Evolutionary conservation across 2,797 vertebrate species (phyloP).

Genomic region (Pangasius larnaudii): DNA sequence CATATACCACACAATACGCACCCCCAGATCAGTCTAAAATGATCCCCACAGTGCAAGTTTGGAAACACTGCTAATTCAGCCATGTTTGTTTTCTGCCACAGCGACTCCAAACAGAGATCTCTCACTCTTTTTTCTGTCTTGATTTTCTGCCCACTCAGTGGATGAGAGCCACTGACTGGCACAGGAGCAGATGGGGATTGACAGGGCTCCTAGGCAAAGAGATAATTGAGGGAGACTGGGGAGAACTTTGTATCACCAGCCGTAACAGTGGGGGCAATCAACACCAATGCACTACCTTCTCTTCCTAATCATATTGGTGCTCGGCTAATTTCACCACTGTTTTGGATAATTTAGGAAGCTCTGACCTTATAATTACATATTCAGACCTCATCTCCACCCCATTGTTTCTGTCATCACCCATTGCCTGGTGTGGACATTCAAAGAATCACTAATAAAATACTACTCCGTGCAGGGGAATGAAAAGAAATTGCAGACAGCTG

Average conservation of each 20-base stretch:
- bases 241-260: conserved; percentile 71
- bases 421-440: conserved; percentile 6
- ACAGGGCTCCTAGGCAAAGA: conserved; percentile 73
- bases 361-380: not conserved
- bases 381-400: not conserved
- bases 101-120: conserved; percentile 69
- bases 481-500: conserved; percentile 25
- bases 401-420: not conserved
- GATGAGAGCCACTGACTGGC: conserved; percentile 74
- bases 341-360: conserved; percentile 63
- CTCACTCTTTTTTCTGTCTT: conserved; percentile 53
- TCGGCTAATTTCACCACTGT: conserved; percentile 62
- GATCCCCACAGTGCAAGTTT: conserved; percentile 26
- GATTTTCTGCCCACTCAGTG: conserved; percentile 62
- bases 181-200: conserved; percentile 76
- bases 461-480: conserved; percentile 1
- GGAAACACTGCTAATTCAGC: conserved; percentile 44
- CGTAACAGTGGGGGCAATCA: conserved; percentile 77
- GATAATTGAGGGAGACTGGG: conserved; percentile 79
- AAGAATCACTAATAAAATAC: conserved; percentile 8
- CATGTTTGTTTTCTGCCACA: conserved; percentile 60
- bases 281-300: conserved; percentile 70
- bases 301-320: conserved; percentile 56
- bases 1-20: conserved; percentile 67
- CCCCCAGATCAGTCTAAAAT: not conserved